Evolutionary conservation across 2,888 invertebrate genomes (phyloP), one percentile per base, ranked within the genome.

Genomic region (Plebejus melissa): DNA sequence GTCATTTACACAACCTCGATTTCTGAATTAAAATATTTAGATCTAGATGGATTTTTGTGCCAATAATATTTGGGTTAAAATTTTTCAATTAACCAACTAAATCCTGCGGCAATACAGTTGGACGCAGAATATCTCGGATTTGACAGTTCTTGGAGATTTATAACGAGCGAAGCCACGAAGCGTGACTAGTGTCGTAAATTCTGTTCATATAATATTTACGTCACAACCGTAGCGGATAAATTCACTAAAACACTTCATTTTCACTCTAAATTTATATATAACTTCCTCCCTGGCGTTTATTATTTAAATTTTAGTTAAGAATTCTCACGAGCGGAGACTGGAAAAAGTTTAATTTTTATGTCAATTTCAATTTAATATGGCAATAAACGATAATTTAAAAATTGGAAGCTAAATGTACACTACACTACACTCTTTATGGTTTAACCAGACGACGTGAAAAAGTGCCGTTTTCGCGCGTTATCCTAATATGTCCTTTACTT

Each of bases 131-230:
- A 65, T 65, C 65, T 13, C 28, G 32, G 22, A 13, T 65, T 65
- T 65, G 65, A 65, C 65, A 32, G 65, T 28, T 11, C 32, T 13
- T 1, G 9, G 11, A 65, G 13, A 65, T 65, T 65, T 32, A 65
- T 65, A 65, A 32, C 65, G 65, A 32, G 13, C 65, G 65, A 65
- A 65, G 13, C 65, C 65, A 65, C 65, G 65, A 65, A 65, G 65
- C 65, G 32, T 32, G 65, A 65, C 65, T 65, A 65, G 65, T 65
- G 65, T 65, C 65, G 28, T 65, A 65, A 65, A 65, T 65, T 36
- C 32, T 0, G 65, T 65, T 65, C 65, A 65, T 65, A 32, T 65
- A 65, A 65, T 65, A 65, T 65, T 65, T 65, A 65, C 65, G 65
- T 65, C 65, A 65, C 65, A 65, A 60, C 32, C 32, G 65, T 65